A percentile compares a stretch with the other conserved stretches of the same genome.
phyloP scores from a whole-genome alignment of 2,888 invertebrate species.

The Coecobrya sp. region DNA sequence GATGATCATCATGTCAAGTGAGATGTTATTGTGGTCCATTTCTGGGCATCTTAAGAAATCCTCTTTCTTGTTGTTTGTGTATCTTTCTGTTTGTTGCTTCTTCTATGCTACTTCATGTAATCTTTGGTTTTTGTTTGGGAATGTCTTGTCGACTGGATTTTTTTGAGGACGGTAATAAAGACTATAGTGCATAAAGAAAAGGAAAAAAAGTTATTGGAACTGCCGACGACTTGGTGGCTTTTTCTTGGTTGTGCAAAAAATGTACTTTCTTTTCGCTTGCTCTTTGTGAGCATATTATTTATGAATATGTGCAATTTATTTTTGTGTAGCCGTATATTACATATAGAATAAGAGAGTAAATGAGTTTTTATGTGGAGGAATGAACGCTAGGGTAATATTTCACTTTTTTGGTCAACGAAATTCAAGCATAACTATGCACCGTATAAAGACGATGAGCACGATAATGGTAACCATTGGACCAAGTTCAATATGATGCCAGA shows the following conservation, averaged over 20 bases:
- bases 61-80: not conserved
- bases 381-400: constrained; percentile 38
- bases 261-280: constrained; percentile 15
- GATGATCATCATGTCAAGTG: constrained; percentile 75
- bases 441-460: not conserved
- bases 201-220: not conserved
- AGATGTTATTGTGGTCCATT: constrained; percentile 82
- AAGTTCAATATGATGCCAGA: constrained; percentile 82
- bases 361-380: constrained; percentile 33
- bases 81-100: not conserved
- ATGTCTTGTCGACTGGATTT: constrained; percentile 11
- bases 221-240: constrained; percentile 24
- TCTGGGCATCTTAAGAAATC: constrained; percentile 78
- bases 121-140: constrained; percentile 31
- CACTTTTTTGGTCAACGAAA: constrained; percentile 27
- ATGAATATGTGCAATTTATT: not conserved
- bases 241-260: constrained; percentile 43
- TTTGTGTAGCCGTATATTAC: not conserved
- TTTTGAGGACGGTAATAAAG: constrained; percentile 53
- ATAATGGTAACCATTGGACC: constrained; percentile 57
- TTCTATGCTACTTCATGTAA: not conserved
- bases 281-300: constrained; percentile 5
- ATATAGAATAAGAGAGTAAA: not conserved
- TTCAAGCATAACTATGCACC: constrained; percentile 10
- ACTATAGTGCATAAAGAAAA: not conserved